Evolutionary conservation across 2,113 vertebrate genomes (phyloP).

Genomic region (Otocyon megalotis): DNA sequence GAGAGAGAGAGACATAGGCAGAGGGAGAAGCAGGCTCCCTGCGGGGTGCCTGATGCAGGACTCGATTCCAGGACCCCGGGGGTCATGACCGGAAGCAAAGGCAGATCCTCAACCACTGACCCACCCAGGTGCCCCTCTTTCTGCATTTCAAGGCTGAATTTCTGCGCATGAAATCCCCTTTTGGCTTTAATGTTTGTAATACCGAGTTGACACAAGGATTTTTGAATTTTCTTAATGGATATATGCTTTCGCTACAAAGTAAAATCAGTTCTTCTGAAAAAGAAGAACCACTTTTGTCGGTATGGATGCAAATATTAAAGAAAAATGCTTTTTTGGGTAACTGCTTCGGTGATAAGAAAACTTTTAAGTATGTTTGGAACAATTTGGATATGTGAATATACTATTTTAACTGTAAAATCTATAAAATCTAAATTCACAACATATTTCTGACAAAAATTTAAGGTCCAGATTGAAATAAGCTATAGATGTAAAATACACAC

Average conservation of each 20-base stretch:
- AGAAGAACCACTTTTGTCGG: not conserved
- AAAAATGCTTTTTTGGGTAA: not conserved
- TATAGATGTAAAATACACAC: not conserved
- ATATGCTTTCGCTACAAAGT: not conserved
- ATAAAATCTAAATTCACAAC: slow-evolving; percentile 3
- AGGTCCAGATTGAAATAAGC: not conserved
- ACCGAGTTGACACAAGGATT: not conserved
- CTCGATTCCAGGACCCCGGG: too few relatives aligned
- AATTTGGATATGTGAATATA: not conserved
- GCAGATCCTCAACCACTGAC: too few relatives aligned
- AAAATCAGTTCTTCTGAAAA: not conserved
- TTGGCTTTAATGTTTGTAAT: not conserved
- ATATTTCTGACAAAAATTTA: not conserved
- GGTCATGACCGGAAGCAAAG: too few relatives aligned
- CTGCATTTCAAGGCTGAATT: not conserved
- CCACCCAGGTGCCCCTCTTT: too few relatives aligned
- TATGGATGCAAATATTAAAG: not conserved
- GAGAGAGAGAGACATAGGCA: too few relatives aligned
- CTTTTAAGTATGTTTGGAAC: not conserved
- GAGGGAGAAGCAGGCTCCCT: too few relatives aligned
- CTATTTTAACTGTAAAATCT: not conserved
- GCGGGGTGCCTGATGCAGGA: too few relatives aligned
- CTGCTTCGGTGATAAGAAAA: not conserved
- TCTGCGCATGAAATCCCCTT: not conserved
- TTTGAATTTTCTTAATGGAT: not conserved